These are phyloP conservation scores for Pterophyllum scalare DNA, from an alignment of 2,113 vertebrate species.

Conservation along the genomic window DNA sequence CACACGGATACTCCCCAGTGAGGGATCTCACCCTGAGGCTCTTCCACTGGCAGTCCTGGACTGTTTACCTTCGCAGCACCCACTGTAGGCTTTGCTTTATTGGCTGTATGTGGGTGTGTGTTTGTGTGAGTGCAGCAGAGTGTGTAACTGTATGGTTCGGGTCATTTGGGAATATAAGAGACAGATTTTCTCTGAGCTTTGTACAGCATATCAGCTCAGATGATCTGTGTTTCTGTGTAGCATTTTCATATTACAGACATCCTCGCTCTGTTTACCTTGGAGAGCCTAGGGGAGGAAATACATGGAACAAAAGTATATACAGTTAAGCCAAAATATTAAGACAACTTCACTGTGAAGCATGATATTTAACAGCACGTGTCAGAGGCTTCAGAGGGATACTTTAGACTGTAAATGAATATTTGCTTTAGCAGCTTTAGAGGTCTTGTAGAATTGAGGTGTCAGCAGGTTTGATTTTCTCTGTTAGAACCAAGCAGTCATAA, in stretches of 20 bases:
- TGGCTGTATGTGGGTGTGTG: not conserved
- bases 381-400: too few relatives aligned
- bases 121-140: not conserved
- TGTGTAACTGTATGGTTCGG: not conserved
- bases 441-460: too few relatives aligned
- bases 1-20: not conserved
- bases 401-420: not conserved
- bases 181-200: not conserved
- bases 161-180: not conserved
- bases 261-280: not conserved
- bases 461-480: too few relatives aligned
- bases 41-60: constrained; percentile 4
- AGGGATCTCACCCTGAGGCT: constrained; percentile 21
- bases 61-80: constrained; percentile 24
- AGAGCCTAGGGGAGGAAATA: not conserved
- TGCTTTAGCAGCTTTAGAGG: not conserved
- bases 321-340: not conserved
- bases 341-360: not conserved
- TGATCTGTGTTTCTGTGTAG: not conserved
- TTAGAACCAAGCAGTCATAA: too few relatives aligned
- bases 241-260: not conserved
- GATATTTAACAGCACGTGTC: not conserved
- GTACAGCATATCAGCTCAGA: not conserved
- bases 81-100: constrained; percentile 2
- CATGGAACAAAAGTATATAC: too few relatives aligned